Conservation (phyloP, 2,113 vertebrate genomes). For the Ammodytes dubius region DNA sequence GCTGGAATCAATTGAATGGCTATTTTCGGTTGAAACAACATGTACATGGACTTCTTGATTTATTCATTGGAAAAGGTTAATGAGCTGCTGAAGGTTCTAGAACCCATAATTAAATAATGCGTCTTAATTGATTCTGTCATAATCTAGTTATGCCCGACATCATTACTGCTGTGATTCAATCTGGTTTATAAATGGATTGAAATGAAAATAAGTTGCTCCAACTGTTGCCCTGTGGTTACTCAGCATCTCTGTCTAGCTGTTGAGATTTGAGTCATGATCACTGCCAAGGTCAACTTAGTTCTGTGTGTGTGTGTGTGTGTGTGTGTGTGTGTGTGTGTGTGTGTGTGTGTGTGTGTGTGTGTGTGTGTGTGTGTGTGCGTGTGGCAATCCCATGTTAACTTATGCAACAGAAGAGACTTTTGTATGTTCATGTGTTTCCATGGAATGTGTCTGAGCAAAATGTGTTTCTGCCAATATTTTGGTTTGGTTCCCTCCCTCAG, state of each 20-base stretch:
- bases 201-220: constrained; percentile 8
- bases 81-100: neutral
- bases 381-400: neutral
- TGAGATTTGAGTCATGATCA: constrained; percentile 13
- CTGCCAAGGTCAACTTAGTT: neutral
- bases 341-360: constrained; percentile 1
- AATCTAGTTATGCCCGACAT: neutral
- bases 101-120: neutral
- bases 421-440: neutral
- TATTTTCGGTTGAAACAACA: neutral
- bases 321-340: constrained; percentile 10
- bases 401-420: neutral
- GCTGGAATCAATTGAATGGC: neutral
- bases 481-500: neutral
- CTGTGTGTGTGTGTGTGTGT: constrained; percentile 4
- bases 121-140: constrained; percentile 17
- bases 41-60: too few relatives aligned
- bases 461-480: neutral
- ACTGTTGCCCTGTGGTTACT: neutral
- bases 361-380: neutral
- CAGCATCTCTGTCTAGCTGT: constrained; percentile 18
- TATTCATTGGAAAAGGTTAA: neutral
- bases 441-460: constrained; percentile 11
- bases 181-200: constrained; percentile 20
- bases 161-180: constrained; percentile 17